Percentiles rank a stretch among this genome's conserved stretches.
Evolutionary conservation across 2,888 invertebrate genomes (phyloP).

Genomic region (Sinelater perroti): DNA sequence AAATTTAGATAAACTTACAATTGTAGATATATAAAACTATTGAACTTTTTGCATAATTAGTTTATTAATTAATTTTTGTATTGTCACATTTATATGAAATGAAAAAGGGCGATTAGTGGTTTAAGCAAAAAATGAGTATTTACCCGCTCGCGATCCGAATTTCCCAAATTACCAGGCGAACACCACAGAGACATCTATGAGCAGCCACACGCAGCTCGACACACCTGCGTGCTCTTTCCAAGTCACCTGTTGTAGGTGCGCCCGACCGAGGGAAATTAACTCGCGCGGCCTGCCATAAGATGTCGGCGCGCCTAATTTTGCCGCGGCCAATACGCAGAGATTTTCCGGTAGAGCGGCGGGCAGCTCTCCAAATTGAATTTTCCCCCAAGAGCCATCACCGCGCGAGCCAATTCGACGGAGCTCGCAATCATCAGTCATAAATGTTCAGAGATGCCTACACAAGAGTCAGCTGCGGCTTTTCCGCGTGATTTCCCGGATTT

Average conservation of each 20-base stretch:
- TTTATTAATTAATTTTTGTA: too few species aligned
- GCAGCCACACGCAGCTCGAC: not conserved
- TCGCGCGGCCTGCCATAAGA: constrained; percentile 3
- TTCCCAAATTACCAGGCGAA: not conserved
- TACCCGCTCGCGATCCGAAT: too few species aligned
- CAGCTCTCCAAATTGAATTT: not conserved
- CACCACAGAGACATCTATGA: constrained; percentile 10
- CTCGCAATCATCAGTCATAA: constrained; percentile 59
- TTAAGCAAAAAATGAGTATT: too few species aligned
- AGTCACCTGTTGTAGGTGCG: constrained; percentile 10
- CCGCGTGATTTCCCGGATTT: constrained; percentile 53
- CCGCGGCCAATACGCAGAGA: too few species aligned
- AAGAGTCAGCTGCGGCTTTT: constrained; percentile 58
- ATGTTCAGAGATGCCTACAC: constrained; percentile 57
- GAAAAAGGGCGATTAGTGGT: too few species aligned
- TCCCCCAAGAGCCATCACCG: too few species aligned
- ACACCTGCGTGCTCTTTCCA: constrained; percentile 17
- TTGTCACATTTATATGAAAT: too few species aligned
- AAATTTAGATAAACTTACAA: too few species aligned
- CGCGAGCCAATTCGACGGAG: too few species aligned
- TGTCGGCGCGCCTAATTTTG: constrained; percentile 5
- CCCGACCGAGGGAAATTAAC: not conserved
- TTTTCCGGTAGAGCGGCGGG: too few species aligned
- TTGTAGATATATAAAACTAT: too few species aligned
- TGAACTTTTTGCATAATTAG: too few species aligned